Percentiles rank a stretch among this genome's conserved stretches.
phyloP scores from a whole-genome alignment of 2,888 invertebrate genomes.

The Ischnus inquisitorius region DNA sequence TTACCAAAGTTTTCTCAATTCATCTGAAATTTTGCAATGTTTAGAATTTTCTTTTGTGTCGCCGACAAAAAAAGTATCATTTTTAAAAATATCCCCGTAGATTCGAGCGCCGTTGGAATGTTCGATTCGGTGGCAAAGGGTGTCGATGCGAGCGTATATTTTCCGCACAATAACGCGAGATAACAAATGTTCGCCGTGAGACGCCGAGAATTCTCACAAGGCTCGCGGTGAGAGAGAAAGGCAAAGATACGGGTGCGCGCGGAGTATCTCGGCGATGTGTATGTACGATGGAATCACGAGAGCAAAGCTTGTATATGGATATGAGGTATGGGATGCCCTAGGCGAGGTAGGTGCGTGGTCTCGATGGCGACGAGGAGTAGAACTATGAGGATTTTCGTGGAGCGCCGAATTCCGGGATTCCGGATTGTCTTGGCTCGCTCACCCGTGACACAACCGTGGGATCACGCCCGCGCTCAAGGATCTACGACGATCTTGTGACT shows the following conservation, averaged over 20 bases:
- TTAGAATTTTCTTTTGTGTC: too few species aligned
- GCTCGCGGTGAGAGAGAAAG: slow-evolving; percentile 24
- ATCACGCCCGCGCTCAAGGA: slow-evolving; percentile 64
- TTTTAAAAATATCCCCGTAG: too few species aligned
- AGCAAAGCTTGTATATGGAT: neutral
- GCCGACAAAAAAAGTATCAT: too few species aligned
- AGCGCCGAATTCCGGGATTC: slow-evolving; percentile 51
- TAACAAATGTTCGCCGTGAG: neutral
- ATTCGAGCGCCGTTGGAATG: neutral
- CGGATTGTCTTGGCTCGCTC: slow-evolving; percentile 59
- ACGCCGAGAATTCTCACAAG: slow-evolving; percentile 35
- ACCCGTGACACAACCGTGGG: slow-evolving; percentile 66
- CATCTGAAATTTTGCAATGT: too few species aligned
- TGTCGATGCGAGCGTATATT: neutral
- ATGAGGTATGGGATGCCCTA: neutral
- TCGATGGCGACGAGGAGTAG: neutral
- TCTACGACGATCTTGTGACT: slow-evolving; percentile 51
- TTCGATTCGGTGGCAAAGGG: slow-evolving; percentile 2
- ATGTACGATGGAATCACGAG: neutral
- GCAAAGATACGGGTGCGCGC: slow-evolving; percentile 9
- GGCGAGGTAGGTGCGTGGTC: slow-evolving; percentile 1
- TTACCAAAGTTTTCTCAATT: too few species aligned
- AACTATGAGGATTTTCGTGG: neutral
- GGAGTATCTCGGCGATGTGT: neutral
- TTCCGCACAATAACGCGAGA: slow-evolving; percentile 10